These are phyloP conservation scores for Rhogogaster chlorosoma DNA, from an alignment of 2,888 invertebrate species.

Conservation along the genomic window DNA sequence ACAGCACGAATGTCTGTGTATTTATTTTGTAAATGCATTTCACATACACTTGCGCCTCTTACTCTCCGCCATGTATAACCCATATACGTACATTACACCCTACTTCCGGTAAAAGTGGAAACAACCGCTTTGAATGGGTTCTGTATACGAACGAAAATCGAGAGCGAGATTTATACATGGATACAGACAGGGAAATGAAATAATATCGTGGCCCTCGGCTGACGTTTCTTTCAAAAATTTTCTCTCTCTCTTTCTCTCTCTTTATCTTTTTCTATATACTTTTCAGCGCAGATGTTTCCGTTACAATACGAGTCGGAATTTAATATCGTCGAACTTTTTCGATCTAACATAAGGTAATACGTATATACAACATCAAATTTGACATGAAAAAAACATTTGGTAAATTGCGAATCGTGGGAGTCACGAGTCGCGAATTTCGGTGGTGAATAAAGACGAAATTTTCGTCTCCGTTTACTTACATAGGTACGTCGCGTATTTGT, in stretches of 20 bases:
- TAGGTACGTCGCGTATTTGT: background rate
- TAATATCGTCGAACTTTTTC: background rate
- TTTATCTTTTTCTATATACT: no score
- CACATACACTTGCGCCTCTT: background rate
- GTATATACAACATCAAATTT: background rate
- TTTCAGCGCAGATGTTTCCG: no score
- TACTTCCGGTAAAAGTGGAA: slow-evolving; percentile 23
- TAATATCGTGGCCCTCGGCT: background rate
- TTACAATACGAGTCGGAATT: background rate
- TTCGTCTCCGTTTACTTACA: background rate
- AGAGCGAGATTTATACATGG: background rate
- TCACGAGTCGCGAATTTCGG: background rate
- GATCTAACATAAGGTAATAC: background rate
- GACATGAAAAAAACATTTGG: background rate
- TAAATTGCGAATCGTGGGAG: background rate
- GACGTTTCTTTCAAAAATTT: background rate
- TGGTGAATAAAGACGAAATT: background rate
- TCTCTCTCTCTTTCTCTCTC: no score
- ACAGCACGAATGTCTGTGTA: background rate
- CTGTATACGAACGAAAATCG: background rate
- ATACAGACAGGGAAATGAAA: background rate
- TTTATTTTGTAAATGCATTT: background rate
- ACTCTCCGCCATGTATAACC: background rate
- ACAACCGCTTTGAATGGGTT: background rate
- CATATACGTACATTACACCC: background rate